Base-by-base conservation (phyloP, 2,797 vertebrate genomes). In the Xenopus petersii region DNA sequence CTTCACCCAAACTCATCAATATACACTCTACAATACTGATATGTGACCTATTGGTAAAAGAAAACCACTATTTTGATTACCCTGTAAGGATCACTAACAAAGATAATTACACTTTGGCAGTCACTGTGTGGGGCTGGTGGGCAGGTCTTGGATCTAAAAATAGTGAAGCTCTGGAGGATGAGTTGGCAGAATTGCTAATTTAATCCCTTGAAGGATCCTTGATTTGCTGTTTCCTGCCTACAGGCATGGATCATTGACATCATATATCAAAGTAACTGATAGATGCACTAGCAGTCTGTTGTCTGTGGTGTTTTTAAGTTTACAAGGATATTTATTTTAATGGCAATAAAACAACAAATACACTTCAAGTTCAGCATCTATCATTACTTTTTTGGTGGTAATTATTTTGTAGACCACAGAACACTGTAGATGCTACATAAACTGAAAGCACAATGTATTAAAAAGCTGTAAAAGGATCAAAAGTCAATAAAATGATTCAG, bases 1-100 rank as follows among this genome's bases (percentile, higher is more conserved):
- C 54, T 56, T 56, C 54, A 56, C 54, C 54, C 54, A 56, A 56
- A 56, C 54, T 56, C 54, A 56, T 56, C 54, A 56, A 56, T 56
- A 56, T 56, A 56, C 54, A 56, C 54, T 56, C 16, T 56, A 56
- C 54, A 56, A 17, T 17, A 17, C 54, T 56, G 54, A 56, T 56
- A 56, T 8, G 54, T 56, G 54, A 56, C 54, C 54, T 56, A 56
- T 56, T 56, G 54, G 54, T 56, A 56, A 56, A 56, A 56, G 7
- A 13, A 56, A 56, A 56, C 54, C 54, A 56, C 54, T 56, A 56
- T 56, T 56, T 56, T 56, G 54, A 56, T 56, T 56, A 15, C 54
- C 54, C n/a, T 56, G 54, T 56, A 56, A 56, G 16, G 54, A 56
- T 56, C 54, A 56, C 54, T 56, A 56, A 8, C 54, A 56, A 12